Evolutionary conservation across 2,113 vertebrate species (phyloP).

Genomic region (Leptodactylus fuscus): DNA sequence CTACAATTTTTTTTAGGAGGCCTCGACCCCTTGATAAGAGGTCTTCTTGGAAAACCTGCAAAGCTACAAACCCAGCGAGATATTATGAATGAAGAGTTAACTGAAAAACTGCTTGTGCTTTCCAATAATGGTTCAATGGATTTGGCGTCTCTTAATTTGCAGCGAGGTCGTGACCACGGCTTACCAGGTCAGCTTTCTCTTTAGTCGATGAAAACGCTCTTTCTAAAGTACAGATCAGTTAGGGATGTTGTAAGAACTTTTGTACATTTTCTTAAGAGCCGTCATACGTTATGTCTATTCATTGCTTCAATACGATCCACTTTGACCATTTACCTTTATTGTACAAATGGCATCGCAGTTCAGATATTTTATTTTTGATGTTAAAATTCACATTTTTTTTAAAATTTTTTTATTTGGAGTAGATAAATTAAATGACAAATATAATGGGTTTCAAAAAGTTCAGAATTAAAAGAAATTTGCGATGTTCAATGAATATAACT

Average conservation of each 20-base stretch:
- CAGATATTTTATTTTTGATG: conserved; percentile 2
- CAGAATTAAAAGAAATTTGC: no score
- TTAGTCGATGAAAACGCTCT: conserved; percentile 11
- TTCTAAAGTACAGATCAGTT: conserved; percentile 18
- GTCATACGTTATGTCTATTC: conserved; percentile 21
- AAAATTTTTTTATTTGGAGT: background rate
- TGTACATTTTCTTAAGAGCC: conserved; percentile 7
- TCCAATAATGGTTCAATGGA: conserved; percentile 78
- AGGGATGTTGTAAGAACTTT: conserved; percentile 12
- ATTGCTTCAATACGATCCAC: background rate
- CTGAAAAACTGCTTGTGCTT: conserved; percentile 81
- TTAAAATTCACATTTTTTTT: background rate
- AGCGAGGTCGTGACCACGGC: conserved; percentile 92
- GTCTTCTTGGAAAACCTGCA: conserved; percentile 82
- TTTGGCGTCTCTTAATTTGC: conserved; percentile 90
- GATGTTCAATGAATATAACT: no score
- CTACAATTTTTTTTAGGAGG: conserved; percentile 81
- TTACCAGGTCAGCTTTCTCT: conserved; percentile 81
- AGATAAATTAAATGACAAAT: background rate
- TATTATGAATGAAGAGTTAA: conserved; percentile 86
- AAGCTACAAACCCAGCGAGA: conserved; percentile 72
- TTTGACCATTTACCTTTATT: background rate
- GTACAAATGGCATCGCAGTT: background rate
- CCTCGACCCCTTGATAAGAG: conserved; percentile 88
- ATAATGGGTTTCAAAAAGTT: background rate